Base-by-base conservation (phyloP, 1,140 invertebrate genomes). In the Calycopis cecrops region DNA sequence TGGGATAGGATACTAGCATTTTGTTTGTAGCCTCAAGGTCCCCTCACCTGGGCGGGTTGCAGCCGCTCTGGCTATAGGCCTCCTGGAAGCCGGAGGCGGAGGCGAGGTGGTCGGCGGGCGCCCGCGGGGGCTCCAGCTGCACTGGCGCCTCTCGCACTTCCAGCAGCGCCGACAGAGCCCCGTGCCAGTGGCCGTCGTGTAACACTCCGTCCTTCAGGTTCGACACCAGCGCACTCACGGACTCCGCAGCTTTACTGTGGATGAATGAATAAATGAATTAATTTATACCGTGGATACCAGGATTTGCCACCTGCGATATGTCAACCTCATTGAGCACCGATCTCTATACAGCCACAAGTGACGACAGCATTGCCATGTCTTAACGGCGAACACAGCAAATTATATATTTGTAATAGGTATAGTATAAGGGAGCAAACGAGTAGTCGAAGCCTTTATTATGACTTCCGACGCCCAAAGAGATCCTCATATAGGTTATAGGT, bases 61-160 rank as follows among this genome's bases (percentile, higher is more conserved):
- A 94, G 0, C 89, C 88, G 0, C 88, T 84, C 57, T 90, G 90
- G 59, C 89, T 90, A 63, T 92, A 92, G 0, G 92, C 92, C 51
- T 90, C 91, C 35, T 88, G 65, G 62, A 91, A 93, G 18, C 90
- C 92, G 0, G 87, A 71, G 40, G 92, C 92, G 74, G 79, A 69
- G 47, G 88, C 77, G 18, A 93, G 68, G 64, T 92, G 92, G 65
- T 89, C 90, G 37, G 90, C 83, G 8, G 91, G 90, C 1, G 89
- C 65, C 18, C 86, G 77, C 0, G 89, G 84, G 34, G 89, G 88
- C 48, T 87, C 70, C 44, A 92, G 49, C 0, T 84, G 71, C 0
- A 59, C 52, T 0, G 71, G 63, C 4, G 62, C 35, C 9, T 80
- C 72, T 0, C 90, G 85, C 4, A 80, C 69, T 70, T 92, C 89